These are phyloP conservation scores for Choloepus didactylus DNA, from an alignment of 2,797 vertebrate genomes.

Conservation along the genomic window DNA sequence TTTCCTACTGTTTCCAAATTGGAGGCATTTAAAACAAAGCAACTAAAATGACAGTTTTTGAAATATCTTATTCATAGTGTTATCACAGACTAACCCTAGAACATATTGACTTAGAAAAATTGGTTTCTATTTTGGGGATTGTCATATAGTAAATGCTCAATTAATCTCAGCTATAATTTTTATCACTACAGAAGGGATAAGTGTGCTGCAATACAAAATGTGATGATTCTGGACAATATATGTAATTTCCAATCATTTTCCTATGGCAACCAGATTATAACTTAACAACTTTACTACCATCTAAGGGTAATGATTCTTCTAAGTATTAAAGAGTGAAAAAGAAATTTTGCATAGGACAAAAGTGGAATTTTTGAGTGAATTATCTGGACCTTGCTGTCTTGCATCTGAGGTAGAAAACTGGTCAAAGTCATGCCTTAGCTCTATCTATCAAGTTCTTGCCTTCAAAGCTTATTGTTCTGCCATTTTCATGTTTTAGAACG, in stretches of 20 bases:
- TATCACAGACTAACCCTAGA: background rate
- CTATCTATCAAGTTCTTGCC: background rate
- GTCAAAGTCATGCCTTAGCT: background rate
- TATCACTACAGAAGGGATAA: conserved; percentile 1
- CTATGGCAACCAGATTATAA: background rate
- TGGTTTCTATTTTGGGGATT: background rate
- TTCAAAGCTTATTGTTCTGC: background rate
- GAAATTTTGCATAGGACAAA: background rate
- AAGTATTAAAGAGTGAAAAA: background rate
- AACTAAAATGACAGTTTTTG: background rate
- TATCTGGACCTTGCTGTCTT: background rate
- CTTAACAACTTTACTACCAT: background rate
- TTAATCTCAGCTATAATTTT: background rate
- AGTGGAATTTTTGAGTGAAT: background rate
- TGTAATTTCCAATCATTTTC: background rate
- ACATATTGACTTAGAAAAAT: background rate
- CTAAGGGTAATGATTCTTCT: background rate
- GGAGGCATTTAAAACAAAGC: conserved; percentile 28
- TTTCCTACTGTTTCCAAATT: background rate
- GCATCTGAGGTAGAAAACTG: background rate
- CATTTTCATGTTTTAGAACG: background rate
- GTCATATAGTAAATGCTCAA: background rate
- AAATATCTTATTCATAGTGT: background rate
- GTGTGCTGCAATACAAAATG: background rate
- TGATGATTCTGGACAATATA: background rate